Evolutionary conservation across 2,888 invertebrate species (phyloP), one percentile per base, ranked within the genome.

Genomic region (Gandaritis pyraliata): DNA sequence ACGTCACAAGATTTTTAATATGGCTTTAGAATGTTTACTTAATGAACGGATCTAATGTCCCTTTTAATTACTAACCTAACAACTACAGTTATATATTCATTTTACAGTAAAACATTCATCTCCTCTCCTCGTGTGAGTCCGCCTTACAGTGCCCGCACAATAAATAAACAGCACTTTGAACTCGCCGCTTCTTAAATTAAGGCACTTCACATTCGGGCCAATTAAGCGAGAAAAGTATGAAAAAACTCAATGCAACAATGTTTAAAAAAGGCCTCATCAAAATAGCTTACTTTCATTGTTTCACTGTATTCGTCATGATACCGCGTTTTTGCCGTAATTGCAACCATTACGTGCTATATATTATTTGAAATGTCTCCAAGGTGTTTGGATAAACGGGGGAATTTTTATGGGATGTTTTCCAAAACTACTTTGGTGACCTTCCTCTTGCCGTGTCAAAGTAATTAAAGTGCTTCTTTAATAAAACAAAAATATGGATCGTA

Each of bases 141-240:
- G 39, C 49, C 58, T 54, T 45, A 64, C 41, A 18, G 39, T 51
- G 56, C 46, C 70, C 74, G 72, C 72, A 83, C 82, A 86, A 85
- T 87, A 85, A 86, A 86, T 85, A 84, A 78, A 66, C 65, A 59
- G 63, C 48, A 73, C 84, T 90, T 89, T 90, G 88, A 90, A 80
- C 83, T 83, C 62, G 78, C 90, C 89, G 90, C 83, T 72, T 69
- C 71, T 85, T 81, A 86, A 87, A 85, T 87, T 83, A 83, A 88
- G 78, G 82, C 81, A 78, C 83, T 80, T 72, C 65, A 71, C 84
- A 85, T 88, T 87, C 84, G 79, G 73, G 74, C 88, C 90, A 91
- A 89, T 91, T 91, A 90, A 88, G 85, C 80, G 86, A 78, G 85
- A 85, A 86, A 88, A 86, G 80, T 88, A 87, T 87, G 68, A 76